Percentiles rank a stretch among this genome's conserved stretches.
These are phyloP conservation scores for Larimichthys crocea DNA, from an alignment of 2,113 vertebrate species.

Conservation along the genomic window DNA sequence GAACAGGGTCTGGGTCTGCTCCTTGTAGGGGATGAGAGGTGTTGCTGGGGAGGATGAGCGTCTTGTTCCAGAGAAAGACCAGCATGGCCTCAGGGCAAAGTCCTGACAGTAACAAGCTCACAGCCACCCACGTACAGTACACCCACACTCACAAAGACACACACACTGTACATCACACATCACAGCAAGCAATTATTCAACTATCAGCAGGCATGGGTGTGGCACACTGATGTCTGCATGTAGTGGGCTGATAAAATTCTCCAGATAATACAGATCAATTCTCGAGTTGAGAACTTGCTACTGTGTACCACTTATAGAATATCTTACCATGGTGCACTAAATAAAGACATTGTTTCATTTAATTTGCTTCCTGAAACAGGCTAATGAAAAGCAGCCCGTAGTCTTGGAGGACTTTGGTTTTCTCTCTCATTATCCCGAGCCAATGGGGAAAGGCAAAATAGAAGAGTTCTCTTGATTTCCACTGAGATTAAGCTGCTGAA, in stretches of 20 bases:
- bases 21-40: slow-evolving; percentile 37
- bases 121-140: slow-evolving; percentile 35
- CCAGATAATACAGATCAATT: not conserved
- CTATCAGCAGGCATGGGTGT: slow-evolving; percentile 32
- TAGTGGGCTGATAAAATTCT: slow-evolving; percentile 13
- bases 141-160: slow-evolving; percentile 10
- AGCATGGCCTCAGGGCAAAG: slow-evolving; percentile 71
- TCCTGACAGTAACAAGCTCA: slow-evolving; percentile 70
- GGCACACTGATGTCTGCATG: not conserved
- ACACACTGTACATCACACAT: slow-evolving; percentile 5
- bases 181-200: slow-evolving; percentile 27
- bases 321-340: not conserved
- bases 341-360: not conserved
- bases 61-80: slow-evolving; percentile 65
- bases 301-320: not conserved
- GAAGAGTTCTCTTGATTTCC: not conserved
- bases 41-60: slow-evolving; percentile 58
- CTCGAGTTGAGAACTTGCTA: not conserved
- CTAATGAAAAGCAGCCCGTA: slow-evolving; percentile 25
- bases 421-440: not conserved
- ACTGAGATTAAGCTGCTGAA: not conserved
- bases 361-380: slow-evolving; percentile 9
- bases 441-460: not conserved
- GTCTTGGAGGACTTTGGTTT: not conserved
- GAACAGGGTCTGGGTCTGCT: slow-evolving; percentile 46